Evolutionary conservation across 1,140 invertebrate species (phyloP).

Genomic region (Apis mellifera): Amel_HAv3.1 CM009941.2:6174001-6174500

Average conservation of each 20-base stretch:
- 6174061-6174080: not conserved
- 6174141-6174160: conserved; percentile 76
- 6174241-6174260: conserved; percentile 69
- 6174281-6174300: conserved; percentile 83
- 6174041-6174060: not conserved
- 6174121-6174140: conserved; percentile 83
- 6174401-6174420: not conserved
- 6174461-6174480: too few relatives aligned
- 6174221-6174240: conserved; percentile 72
- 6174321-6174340: conserved; percentile 88
- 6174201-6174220: conserved; percentile 71
- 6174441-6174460: too few relatives aligned
- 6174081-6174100: not conserved
- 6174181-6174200: conserved; percentile 71
- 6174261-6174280: conserved; percentile 67
- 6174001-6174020: conserved; percentile 84
- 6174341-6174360: conserved; percentile 81
- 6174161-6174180: conserved; percentile 78
- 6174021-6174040: not conserved
- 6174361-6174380: conserved; percentile 79
- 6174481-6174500: too few relatives aligned
- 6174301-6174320: conserved; percentile 86
- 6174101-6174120: not conserved
- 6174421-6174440: too few relatives aligned
- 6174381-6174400: not conserved